Percentiles rank a stretch among this genome's conserved stretches.
These are phyloP conservation scores for Macroglossus sobrinus DNA, from an alignment of 2,113 vertebrate genomes.

Conservation along the genomic window DNA sequence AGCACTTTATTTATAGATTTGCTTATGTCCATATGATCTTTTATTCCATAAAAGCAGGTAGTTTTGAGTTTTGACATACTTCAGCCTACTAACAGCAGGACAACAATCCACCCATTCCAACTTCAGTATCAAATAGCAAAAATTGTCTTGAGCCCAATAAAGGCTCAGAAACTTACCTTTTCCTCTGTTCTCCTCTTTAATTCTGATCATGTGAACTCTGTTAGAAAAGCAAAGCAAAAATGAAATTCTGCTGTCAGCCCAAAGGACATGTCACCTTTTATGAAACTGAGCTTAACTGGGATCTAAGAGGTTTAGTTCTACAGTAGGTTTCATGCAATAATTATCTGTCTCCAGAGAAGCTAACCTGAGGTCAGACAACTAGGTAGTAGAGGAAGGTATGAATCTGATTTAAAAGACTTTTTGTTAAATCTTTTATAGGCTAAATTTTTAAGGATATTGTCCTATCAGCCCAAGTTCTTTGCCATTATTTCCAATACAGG, in stretches of 20 bases:
- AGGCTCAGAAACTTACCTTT: not conserved
- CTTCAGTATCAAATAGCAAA: not conserved
- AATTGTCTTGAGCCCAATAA: not conserved
- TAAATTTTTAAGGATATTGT: not conserved
- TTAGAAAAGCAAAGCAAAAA: not conserved
- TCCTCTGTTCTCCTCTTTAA: not conserved
- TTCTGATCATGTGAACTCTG: not conserved
- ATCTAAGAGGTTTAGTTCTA: not conserved
- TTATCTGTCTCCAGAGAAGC: conserved; percentile 8
- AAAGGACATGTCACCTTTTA: not conserved
- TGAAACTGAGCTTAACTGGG: not conserved
- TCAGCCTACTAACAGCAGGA: not conserved
- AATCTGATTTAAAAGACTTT: conserved; percentile 4
- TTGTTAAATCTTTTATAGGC: not conserved
- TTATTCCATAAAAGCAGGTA: not conserved
- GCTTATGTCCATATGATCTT: not conserved
- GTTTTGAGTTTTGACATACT: not conserved
- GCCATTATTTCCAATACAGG: not conserved
- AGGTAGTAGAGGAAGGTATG: not conserved
- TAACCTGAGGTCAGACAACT: conserved; percentile 25
- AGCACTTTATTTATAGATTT: not conserved
- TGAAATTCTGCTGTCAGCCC: not conserved
- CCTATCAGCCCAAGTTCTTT: not conserved
- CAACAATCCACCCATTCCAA: not conserved
- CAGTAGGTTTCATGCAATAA: not conserved